phyloP scores from a whole-genome alignment of 2,888 invertebrate species.

The Drosophila planitibia region DNA sequence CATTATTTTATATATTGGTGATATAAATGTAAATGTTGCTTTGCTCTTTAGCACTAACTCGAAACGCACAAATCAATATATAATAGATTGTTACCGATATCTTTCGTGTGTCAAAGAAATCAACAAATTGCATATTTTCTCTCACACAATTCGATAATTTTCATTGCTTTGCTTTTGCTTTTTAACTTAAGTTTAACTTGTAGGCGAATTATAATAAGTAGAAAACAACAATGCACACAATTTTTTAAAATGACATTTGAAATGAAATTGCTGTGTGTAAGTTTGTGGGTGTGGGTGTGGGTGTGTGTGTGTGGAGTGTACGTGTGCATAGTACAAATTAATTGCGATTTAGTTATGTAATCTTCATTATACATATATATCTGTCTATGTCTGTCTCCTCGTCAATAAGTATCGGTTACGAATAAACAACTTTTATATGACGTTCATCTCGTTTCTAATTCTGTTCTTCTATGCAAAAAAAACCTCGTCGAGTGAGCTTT shows the following conservation, averaged over 20 bases:
- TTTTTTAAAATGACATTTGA: constrained; percentile 63
- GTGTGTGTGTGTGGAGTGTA: constrained; percentile 5
- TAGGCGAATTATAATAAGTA: constrained; percentile 62
- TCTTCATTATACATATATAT: constrained; percentile 53
- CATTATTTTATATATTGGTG: constrained; percentile 52
- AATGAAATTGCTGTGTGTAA: constrained; percentile 57
- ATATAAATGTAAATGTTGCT: constrained; percentile 46
- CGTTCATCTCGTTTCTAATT: constrained; percentile 24
- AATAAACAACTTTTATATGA: constrained; percentile 18
- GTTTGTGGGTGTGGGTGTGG: constrained; percentile 3
- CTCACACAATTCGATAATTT: constrained; percentile 30
- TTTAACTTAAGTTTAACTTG: constrained; percentile 73
- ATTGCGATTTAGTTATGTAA: constrained; percentile 49
- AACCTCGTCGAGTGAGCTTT: constrained; percentile 77
- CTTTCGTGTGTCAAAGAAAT: background rate
- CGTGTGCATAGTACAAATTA: constrained; percentile 40
- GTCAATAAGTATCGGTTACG: background rate
- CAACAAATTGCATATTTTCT: constrained; percentile 38
- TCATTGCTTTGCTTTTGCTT: constrained; percentile 25
- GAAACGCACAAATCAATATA: constrained; percentile 65
- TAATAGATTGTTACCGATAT: constrained; percentile 31
- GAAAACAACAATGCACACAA: constrained; percentile 63
- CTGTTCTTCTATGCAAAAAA: constrained; percentile 38
- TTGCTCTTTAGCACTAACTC: constrained; percentile 28
- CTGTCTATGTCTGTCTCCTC: constrained; percentile 7